Percentiles rank a stretch among this genome's conserved stretches.
These are phyloP conservation scores for Sylvia atricapilla DNA, from an alignment of 2,113 vertebrate genomes.

Conservation along the genomic window DNA sequence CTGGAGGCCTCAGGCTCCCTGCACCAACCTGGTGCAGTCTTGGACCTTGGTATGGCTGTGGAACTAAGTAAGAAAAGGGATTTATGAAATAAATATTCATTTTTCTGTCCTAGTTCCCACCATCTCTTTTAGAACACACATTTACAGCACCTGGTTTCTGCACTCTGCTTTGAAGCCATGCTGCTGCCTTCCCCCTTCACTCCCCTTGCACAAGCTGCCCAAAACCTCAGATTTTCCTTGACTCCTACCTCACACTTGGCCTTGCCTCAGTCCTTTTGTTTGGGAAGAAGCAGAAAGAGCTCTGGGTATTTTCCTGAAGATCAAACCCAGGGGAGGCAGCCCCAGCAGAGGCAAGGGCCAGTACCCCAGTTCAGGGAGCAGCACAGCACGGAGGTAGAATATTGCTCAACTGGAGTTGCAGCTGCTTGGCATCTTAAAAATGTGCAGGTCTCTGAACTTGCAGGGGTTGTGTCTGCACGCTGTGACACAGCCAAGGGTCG, in stretches of 20 bases:
- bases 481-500: not conserved
- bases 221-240: not conserved
- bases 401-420: not conserved
- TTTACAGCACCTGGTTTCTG: not conserved
- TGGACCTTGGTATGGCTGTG: not conserved
- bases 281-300: not conserved
- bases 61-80: not conserved
- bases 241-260: not conserved
- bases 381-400: fast-evolving
- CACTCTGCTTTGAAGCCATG: not conserved
- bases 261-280: not conserved
- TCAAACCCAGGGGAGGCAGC: not conserved
- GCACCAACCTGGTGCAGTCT: not conserved
- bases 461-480: fast-evolving
- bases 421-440: not conserved
- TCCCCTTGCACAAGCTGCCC: not conserved
- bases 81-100: not conserved
- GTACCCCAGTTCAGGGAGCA: not conserved
- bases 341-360: fast-evolving
- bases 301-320: not conserved
- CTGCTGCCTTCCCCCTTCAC: not conserved
- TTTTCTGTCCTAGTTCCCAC: not conserved
- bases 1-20: not conserved
- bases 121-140: fast-evolving
- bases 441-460: not conserved